Base-by-base conservation (phyloP, 2,113 vertebrate species). In the Columbina picui region DNA sequence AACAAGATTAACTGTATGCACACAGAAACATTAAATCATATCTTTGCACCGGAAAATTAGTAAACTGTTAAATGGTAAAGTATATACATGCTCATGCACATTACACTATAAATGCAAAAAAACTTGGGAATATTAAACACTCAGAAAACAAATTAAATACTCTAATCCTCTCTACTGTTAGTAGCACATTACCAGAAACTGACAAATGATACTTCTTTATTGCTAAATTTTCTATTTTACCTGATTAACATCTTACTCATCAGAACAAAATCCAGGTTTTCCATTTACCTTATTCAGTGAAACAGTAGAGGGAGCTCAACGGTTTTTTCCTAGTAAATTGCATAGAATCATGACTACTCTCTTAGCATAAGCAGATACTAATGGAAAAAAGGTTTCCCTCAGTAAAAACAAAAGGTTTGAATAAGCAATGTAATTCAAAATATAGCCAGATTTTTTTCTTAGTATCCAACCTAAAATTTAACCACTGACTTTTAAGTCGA, bases 231-330 rank as follows among this genome's bases (percentile, higher is more conserved):
- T 79, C 25, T 52, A 5, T 57, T 71, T 47, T 30, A 82, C 16
- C 67, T 23, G 41, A 38, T 22, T 45, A 25, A 12, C 3, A 4
- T 25, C 80, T 69, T 60, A 68, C 14, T 8, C 22, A 11, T 23
- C 4, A 38, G 26, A 57, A 76, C 14, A 75, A 80, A 86, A 67
- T 10, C 4, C 12, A 47, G 7, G 20, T 52, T 89, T 78, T 63
- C 43, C 25, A 12, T 11, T 26, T n/a, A 64, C 20, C 25, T 74
- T 21, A 26, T 13, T 26, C 6, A 49, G 34, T 45, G 36, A 6
- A 83, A 90, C 90, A 69, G 53, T 14, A 96, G 87, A 17, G 94
- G 94, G 92, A 87, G 90, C 94, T 83, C 79, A 45, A 56, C 0
- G 9, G 45, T 30, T 30, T 26, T 25, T 43, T 8, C 4, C 26